Percentiles rank a stretch among this genome's conserved stretches.
These are phyloP conservation scores for Amazonetta brasiliensis DNA, from an alignment of 2,797 vertebrate species.

Conservation along the genomic window DNA sequence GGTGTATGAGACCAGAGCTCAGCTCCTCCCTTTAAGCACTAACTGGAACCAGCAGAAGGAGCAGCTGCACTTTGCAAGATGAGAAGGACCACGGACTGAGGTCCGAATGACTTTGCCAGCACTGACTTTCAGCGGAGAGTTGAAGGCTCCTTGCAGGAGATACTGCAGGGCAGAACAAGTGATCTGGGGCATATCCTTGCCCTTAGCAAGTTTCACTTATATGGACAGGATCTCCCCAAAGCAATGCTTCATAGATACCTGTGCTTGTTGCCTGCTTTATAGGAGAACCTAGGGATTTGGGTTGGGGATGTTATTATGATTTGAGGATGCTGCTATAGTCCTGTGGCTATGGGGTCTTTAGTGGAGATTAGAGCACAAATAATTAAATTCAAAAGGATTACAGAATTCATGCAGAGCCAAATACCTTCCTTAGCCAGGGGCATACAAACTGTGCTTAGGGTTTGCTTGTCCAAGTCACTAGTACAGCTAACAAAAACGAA, in stretches of 20 bases:
- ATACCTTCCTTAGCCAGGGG: neutral
- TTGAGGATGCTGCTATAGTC: neutral
- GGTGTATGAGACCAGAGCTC: neutral
- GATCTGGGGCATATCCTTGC: neutral
- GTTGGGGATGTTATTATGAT: neutral
- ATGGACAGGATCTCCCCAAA: neutral
- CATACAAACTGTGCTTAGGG: neutral
- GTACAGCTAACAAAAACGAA: conserved; percentile 9
- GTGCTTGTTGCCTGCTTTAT: neutral
- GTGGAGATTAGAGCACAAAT: conserved; percentile 1
- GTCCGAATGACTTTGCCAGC: neutral
- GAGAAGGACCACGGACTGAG: neutral
- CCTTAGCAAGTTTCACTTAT: neutral
- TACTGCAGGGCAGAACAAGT: neutral
- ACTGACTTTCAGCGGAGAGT: neutral
- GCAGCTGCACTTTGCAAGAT: neutral
- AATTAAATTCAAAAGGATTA: conserved; percentile 30
- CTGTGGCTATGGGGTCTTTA: neutral
- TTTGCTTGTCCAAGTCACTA: neutral
- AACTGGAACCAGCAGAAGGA: neutral
- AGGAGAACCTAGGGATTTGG: neutral
- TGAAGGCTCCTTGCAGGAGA: neutral
- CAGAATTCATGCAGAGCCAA: conserved; percentile 2
- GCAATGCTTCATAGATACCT: neutral
- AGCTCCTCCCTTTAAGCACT: neutral